Conservation (phyloP, 2,888 invertebrate species). For the Drosophila phalerata region DNA sequence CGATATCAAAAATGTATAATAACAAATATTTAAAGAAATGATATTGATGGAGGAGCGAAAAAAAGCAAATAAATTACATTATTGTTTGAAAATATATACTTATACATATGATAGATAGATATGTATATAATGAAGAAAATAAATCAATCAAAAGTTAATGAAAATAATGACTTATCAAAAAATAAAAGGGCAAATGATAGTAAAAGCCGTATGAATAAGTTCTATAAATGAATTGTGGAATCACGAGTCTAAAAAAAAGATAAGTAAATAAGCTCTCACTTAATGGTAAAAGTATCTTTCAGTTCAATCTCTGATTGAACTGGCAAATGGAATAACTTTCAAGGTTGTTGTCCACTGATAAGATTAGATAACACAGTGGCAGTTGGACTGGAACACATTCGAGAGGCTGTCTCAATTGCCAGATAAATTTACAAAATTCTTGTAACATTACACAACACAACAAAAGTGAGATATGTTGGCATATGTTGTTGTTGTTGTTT, state of each 20-base stretch:
- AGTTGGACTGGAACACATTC: neutral
- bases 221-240: slow-evolving; percentile 1
- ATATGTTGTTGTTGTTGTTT: slow-evolving; percentile 21
- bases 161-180: neutral
- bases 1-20: no score
- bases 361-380: slow-evolving; percentile 52
- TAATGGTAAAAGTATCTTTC: slow-evolving; percentile 2
- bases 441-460: slow-evolving; percentile 30
- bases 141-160: neutral
- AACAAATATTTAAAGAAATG: no score
- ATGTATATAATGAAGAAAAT: neutral
- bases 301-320: slow-evolving; percentile 13
- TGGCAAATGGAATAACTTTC: slow-evolving; percentile 32
- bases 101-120: no score
- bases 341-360: slow-evolving; percentile 53
- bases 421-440: slow-evolving; percentile 42
- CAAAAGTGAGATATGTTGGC: slow-evolving; percentile 1
- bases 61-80: neutral
- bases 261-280: neutral
- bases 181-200: neutral
- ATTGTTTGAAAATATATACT: neutral
- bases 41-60: neutral
- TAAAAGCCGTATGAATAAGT: neutral
- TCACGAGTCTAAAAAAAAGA: neutral
- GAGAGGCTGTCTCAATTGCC: slow-evolving; percentile 32